phyloP scores from a whole-genome alignment of 2,888 invertebrate species.

The Perithous albicinctus region DNA sequence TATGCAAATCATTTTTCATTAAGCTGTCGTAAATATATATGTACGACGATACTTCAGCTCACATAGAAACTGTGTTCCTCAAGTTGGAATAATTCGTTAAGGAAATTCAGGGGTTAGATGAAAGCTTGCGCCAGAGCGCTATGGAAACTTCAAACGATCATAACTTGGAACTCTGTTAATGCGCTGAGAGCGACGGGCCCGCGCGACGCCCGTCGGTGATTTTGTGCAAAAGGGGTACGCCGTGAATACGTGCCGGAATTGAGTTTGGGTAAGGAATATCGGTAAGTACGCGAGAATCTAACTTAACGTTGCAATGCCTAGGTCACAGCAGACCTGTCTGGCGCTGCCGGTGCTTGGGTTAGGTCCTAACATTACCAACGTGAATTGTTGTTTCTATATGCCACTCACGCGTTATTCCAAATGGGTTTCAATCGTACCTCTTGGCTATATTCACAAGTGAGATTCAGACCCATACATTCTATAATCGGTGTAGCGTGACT shows the following conservation, averaged over 20 bases:
- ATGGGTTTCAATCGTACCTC: conserved; percentile 38
- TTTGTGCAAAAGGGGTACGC: conserved; percentile 63
- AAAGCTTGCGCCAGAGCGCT: conserved; percentile 66
- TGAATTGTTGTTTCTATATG: conserved; percentile 51
- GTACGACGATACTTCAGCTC: conserved; percentile 24
- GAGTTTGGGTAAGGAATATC: conserved; percentile 68
- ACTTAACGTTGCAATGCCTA: conserved; percentile 28
- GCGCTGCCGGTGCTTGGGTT: conserved; percentile 52
- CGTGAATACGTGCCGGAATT: conserved; percentile 67
- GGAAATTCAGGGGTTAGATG: conserved; percentile 62
- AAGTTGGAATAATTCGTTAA: conserved; percentile 74
- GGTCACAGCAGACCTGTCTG: conserved; percentile 55
- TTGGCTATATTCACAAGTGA: conserved; percentile 23
- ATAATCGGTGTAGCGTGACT: conserved; percentile 33
- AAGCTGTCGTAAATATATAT: conserved; percentile 28
- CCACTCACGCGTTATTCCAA: conserved; percentile 50
- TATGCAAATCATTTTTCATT: no score
- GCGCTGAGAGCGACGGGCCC: conserved; percentile 56
- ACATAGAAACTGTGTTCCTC: conserved; percentile 30
- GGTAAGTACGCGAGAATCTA: conserved; percentile 55
- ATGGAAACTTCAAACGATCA: conserved; percentile 74
- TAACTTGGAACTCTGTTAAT: conserved; percentile 75
- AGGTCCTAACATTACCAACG: conserved; percentile 41
- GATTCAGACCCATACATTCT: conserved; percentile 17
- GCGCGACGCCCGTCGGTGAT: conserved; percentile 55